phyloP scores from a whole-genome alignment of 2,888 invertebrate species.

The Lymantria dispar region DNA sequence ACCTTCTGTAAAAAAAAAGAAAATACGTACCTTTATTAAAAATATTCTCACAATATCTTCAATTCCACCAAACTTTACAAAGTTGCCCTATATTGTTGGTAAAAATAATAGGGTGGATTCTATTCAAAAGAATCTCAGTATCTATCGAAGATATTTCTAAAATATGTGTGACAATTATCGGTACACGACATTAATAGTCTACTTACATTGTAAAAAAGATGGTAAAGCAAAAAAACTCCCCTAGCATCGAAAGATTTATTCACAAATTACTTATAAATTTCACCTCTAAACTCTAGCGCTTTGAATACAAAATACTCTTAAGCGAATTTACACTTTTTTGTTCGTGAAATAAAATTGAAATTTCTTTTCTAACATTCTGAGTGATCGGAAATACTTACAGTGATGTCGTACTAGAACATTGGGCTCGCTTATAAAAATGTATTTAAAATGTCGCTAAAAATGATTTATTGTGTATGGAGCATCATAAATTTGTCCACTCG shows the following conservation, averaged over 20 bases:
- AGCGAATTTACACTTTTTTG: slow-evolving; percentile 11
- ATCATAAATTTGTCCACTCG: slow-evolving; percentile 80
- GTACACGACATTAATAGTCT: slow-evolving; percentile 80
- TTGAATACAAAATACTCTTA: slow-evolving; percentile 16
- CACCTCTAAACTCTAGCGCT: slow-evolving; percentile 46
- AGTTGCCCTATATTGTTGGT: slow-evolving; percentile 38
- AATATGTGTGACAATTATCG: slow-evolving; percentile 83
- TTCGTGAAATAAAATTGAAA: slow-evolving; percentile 17
- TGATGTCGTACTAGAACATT: slow-evolving; percentile 53
- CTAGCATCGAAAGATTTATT: slow-evolving; percentile 75
- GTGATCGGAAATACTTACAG: slow-evolving; percentile 27
- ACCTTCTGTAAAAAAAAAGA: slow-evolving; percentile 79
- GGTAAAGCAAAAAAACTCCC: slow-evolving; percentile 66
- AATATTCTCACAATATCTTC: slow-evolving; percentile 48
- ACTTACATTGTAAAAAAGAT: slow-evolving; percentile 66
- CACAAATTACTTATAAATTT: slow-evolving; percentile 81
- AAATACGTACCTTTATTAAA: slow-evolving; percentile 43
- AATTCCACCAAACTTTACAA: slow-evolving; percentile 33
- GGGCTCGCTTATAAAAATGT: slow-evolving; percentile 79
- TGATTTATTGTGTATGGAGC: slow-evolving; percentile 72
- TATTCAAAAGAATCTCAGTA: slow-evolving; percentile 42
- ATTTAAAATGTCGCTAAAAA: slow-evolving; percentile 79
- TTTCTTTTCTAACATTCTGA: slow-evolving; percentile 16
- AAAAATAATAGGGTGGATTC: slow-evolving; percentile 49
- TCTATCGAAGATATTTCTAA: slow-evolving; percentile 64